Conservation (phyloP, 2,113 vertebrate species). For the Mellivora capensis region DNA sequence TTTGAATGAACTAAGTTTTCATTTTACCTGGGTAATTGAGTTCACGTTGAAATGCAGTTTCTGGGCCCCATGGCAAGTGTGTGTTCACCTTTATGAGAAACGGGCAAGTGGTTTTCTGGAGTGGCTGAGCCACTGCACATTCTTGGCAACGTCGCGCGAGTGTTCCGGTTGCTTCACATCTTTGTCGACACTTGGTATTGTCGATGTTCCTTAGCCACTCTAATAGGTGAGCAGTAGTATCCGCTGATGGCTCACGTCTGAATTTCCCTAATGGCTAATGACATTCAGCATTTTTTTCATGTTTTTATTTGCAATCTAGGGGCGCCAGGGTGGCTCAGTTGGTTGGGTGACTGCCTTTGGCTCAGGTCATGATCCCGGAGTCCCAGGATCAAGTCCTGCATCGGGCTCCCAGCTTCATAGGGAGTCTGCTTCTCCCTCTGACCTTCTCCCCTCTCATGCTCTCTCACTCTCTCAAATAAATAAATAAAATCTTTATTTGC, state of each 20-base stretch:
- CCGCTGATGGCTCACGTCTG: neutral
- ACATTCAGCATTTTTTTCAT: neutral
- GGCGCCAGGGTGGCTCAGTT: too few relatives aligned
- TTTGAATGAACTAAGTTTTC: neutral
- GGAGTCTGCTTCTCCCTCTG: too few relatives aligned
- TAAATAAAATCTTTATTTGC: too few relatives aligned
- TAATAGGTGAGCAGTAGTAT: neutral
- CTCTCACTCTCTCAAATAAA: too few relatives aligned
- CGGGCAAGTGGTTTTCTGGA: neutral
- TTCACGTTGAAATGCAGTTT: neutral
- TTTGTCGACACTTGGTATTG: neutral
- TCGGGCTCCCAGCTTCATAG: too few relatives aligned
- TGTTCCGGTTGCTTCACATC: too few relatives aligned
- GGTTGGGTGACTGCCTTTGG: too few relatives aligned
- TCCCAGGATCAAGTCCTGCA: too few relatives aligned
- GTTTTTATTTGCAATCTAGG: neutral
- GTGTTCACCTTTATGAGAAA: neutral
- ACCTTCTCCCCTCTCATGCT: too few relatives aligned
- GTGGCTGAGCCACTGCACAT: neutral
- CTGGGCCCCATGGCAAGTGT: neutral
- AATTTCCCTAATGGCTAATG: neutral
- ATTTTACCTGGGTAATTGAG: neutral
- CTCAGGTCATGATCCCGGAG: too few relatives aligned
- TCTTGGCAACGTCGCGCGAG: accelerated
- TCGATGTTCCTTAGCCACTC: neutral